Percentiles rank a stretch among this genome's conserved stretches.
phyloP scores from a whole-genome alignment of 2,888 invertebrate genomes.

The Ditula angustiorana region DNA sequence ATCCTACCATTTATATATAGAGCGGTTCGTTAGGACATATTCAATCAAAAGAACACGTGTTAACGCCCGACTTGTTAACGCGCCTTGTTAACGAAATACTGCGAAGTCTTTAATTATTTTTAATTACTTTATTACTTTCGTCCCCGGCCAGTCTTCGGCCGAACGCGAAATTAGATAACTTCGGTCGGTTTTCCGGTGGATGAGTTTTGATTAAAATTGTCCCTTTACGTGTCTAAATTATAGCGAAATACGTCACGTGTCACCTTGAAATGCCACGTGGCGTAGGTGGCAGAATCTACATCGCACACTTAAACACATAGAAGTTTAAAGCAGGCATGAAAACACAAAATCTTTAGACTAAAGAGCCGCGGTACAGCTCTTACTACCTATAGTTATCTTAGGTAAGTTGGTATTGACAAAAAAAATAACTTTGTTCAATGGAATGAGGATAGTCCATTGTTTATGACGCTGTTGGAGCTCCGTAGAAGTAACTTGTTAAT shows the following conservation, averaged over 20 bases:
- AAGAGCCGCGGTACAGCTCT: no score
- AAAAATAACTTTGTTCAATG: no score
- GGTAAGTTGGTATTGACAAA: no score
- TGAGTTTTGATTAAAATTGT: conserved; percentile 30
- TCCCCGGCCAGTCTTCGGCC: conserved; percentile 5
- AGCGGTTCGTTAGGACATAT: not conserved
- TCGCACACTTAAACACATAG: no score
- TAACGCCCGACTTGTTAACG: not conserved
- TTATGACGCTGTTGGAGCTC: no score
- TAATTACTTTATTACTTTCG: conserved; percentile 35
- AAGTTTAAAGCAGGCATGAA: no score
- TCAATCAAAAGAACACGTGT: conserved; percentile 1
- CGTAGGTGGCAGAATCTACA: no score
- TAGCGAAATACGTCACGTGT: conserved; percentile 8
- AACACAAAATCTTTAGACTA: no score
- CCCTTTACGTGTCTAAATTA: conserved; percentile 9
- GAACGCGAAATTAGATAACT: conserved; percentile 25
- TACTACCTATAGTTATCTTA: no score
- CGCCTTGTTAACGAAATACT: not conserved
- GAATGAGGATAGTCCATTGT: no score
- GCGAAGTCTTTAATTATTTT: conserved; percentile 23
- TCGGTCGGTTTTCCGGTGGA: conserved; percentile 13
- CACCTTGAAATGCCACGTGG: not conserved
- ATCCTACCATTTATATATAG: not conserved
- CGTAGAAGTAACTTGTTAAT: no score